Evolutionary conservation across 2,888 invertebrate species (phyloP).

Genomic region (Chloroclysta siterata): DNA sequence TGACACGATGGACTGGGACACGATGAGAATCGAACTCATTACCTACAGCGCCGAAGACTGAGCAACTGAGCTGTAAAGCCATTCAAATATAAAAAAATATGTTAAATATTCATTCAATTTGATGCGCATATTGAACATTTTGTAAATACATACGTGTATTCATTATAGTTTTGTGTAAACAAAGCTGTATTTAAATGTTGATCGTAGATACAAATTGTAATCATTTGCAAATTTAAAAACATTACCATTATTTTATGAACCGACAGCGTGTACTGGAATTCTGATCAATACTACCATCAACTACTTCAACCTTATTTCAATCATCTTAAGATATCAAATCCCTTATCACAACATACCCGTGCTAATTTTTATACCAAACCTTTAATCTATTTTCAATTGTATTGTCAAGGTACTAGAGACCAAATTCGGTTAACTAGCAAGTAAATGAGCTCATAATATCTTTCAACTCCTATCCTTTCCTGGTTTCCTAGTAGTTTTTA

Average conservation of each 20-base stretch:
- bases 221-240: constrained; percentile 8
- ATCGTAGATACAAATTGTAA: not conserved
- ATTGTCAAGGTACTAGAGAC: constrained; percentile 1
- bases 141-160: too few species aligned
- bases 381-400: constrained; percentile 10
- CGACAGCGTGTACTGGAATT: constrained; percentile 5
- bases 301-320: constrained; percentile 4
- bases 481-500: constrained; percentile 47
- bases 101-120: too few species aligned
- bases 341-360: not conserved
- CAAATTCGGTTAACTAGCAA: constrained; percentile 11
- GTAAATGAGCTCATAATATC: constrained; percentile 19
- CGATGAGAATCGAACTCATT: too few species aligned
- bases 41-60: too few species aligned
- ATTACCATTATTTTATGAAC: not conserved
- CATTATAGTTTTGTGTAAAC: too few species aligned
- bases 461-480: constrained; percentile 42
- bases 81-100: too few species aligned
- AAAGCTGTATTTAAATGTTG: not conserved
- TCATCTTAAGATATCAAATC: not conserved
- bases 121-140: too few species aligned
- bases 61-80: too few species aligned
- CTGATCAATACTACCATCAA: not conserved
- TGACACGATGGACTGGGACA: too few species aligned
- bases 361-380: constrained; percentile 2